Evolutionary conservation across 2,113 vertebrate genomes (phyloP).

Genomic region (Phylloscopus trochilus): DNA sequence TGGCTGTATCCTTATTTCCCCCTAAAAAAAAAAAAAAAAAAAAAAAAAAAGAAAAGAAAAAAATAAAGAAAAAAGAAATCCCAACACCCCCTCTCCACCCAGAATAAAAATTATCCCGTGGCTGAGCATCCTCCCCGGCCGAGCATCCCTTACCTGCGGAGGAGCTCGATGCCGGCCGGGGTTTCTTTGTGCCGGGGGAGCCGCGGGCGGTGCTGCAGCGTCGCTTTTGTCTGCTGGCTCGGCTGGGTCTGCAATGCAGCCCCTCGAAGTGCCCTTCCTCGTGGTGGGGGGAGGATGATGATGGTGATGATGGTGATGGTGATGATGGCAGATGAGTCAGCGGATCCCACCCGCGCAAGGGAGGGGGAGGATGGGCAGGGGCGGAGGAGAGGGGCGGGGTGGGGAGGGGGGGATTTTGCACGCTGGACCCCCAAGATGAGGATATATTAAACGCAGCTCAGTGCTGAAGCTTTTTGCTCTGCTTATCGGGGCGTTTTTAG

Average conservation of each 20-base stretch:
- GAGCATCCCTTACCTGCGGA: not conserved
- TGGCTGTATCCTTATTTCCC: rapidly evolving
- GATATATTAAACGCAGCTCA: rapidly evolving
- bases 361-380: no score
- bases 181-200: constrained; percentile 17
- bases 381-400: no score
- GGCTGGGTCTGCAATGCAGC: constrained; percentile 74
- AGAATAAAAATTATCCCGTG: rapidly evolving
- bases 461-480: not conserved
- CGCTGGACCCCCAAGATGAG: not conserved
- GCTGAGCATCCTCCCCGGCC: not conserved
- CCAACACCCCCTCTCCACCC: not conserved
- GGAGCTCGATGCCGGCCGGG: not conserved
- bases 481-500: rapidly evolving
- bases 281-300: not conserved
- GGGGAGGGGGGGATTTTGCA: not conserved
- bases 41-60: no score
- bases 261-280: constrained; percentile 43
- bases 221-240: constrained; percentile 41
- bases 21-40: no score
- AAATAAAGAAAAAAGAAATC: rapidly evolving
- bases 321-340: no score
- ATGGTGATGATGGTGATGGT: no score
- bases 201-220: not conserved
- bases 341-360: no score